Evolutionary conservation across 2,797 vertebrate species (phyloP), one percentile per base, ranked within the genome.

Genomic region (Denticeps clupeoides): DNA sequence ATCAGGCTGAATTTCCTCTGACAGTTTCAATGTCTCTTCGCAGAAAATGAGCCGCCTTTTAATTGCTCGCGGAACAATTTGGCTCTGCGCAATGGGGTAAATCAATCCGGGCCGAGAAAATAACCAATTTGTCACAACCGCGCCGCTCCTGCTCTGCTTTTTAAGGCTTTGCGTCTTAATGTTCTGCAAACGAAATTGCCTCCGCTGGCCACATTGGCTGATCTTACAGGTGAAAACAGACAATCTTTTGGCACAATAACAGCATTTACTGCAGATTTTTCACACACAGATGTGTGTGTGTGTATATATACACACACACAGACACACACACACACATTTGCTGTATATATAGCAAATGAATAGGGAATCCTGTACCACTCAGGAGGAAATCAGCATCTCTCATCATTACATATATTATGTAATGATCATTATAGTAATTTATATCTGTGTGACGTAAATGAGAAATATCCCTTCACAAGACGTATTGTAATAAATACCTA

Each of bases 31-130:
- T 32, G 41, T 32, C 12, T 58, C 49, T 47, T 38, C 7, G 7
- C 31, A 46, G 35, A 43, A 51, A 59, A 49, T 33, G 47, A 55
- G 28, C 31, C 47, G 44, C 13, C 42, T 46, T 63, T 53, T 56
- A 59, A 56, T 63, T 48, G 47, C 56, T 49, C 41, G 45, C 46
- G 53, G 42, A 53, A 49, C 51, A 54, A 47, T 51, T 33, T 44
- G 28, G 53, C 32, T 38, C 16, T 33, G 45, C 31, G 49, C 41
- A 35, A 38, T 38, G 28, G 33, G 38, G 45, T 41, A 47, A 59
- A 55, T 56, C 56, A 46, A 53, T 63, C 37, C 43, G 32, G 21
- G 28, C n/a, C n/a, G 16, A 38, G 35, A 38, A 10, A 11, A 19
- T 19, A 19, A 38, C 10, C 11, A 35, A 18, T 38, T 38, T 38